Conservation (phyloP, 2,888 invertebrate species). For the Meiosimyza decipiens region DNA sequence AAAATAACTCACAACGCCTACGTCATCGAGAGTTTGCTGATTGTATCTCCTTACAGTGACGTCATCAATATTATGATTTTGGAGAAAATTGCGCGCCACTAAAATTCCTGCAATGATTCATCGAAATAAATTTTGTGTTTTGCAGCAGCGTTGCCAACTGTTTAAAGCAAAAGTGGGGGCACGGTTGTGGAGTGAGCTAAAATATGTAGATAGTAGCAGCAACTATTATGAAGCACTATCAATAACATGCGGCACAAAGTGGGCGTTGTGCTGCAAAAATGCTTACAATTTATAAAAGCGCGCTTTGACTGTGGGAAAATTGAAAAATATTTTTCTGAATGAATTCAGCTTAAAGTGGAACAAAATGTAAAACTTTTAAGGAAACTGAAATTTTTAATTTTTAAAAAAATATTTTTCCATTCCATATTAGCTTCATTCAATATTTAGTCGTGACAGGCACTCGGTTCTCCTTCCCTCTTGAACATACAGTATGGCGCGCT, state of each 20-base stretch:
- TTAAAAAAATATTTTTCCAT: too few species aligned
- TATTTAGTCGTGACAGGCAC: too few species aligned
- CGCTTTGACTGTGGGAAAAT: constrained; percentile 7
- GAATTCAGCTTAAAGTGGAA: neutral
- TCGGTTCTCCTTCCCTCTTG: too few species aligned
- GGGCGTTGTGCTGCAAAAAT: neutral
- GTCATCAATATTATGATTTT: neutral
- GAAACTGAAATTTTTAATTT: too few species aligned
- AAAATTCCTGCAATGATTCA: constrained; percentile 16
- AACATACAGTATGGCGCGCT: too few species aligned
- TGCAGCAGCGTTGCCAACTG: constrained; percentile 1
- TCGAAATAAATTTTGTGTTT: neutral
- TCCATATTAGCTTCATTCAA: too few species aligned
- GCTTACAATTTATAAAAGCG: neutral
- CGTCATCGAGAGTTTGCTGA: constrained; percentile 1
- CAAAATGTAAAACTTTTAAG: neutral
- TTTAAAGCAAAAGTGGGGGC: too few species aligned
- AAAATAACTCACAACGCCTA: constrained; percentile 1
- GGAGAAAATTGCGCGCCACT: neutral
- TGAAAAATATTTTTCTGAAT: constrained; percentile 21
- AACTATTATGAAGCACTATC: constrained; percentile 18
- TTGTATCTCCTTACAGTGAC: too few species aligned
- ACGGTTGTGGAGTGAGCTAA: neutral
- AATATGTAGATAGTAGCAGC: neutral
- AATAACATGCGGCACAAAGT: constrained; percentile 18